Conservation (phyloP, 2,888 invertebrate genomes). For the Cerastoderma edule region DNA sequence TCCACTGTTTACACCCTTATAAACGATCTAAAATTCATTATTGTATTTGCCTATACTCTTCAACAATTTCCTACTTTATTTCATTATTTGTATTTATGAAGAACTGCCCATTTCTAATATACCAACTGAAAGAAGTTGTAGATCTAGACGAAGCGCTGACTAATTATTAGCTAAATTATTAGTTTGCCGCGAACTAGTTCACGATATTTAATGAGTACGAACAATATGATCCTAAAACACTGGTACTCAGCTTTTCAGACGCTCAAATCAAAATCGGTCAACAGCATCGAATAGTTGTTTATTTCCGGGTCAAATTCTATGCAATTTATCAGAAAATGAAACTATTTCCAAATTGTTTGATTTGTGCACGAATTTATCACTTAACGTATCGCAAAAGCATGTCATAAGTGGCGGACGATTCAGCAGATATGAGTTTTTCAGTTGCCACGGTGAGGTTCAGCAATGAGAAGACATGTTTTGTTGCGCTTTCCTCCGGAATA, state of each 20-base stretch:
- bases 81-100: not conserved
- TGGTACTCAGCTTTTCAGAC: not conserved
- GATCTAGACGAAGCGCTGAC: not conserved
- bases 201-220: too few relatives aligned
- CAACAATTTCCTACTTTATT: not conserved
- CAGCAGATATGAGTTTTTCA: slow-evolving; percentile 53
- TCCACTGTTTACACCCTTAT: too few relatives aligned
- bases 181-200: too few relatives aligned
- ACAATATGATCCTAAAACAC: too few relatives aligned
- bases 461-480: slow-evolving; percentile 62
- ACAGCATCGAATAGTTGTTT: not conserved
- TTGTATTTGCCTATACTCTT: too few relatives aligned
- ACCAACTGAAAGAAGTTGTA: not conserved
- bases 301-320: slow-evolving; percentile 12
- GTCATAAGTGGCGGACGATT: not conserved
- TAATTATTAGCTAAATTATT: not conserved
- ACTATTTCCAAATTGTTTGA: not conserved
- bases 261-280: not conserved
- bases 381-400: not conserved
- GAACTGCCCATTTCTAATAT: not conserved
- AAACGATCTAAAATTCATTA: too few relatives aligned
- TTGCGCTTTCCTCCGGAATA: slow-evolving; percentile 45
- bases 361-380: not conserved
- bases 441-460: slow-evolving; percentile 52
- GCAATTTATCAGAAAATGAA: slow-evolving; percentile 5